Evolutionary conservation across 2,888 invertebrate species (phyloP), one percentile per base, ranked within the genome.

Genomic region (Allolobophora icterica): DNA sequence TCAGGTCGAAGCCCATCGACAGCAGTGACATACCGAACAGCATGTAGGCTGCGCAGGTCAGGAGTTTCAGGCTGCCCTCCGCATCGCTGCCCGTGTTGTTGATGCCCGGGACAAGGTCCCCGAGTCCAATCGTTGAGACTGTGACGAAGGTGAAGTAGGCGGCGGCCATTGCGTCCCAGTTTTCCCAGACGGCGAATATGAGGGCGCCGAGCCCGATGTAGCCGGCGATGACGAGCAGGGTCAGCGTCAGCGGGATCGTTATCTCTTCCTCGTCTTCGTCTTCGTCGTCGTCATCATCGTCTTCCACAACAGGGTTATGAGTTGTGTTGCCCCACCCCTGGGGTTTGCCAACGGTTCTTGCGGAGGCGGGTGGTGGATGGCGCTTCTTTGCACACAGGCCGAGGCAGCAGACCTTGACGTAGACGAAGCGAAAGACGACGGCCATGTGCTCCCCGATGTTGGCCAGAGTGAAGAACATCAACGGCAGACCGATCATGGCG

Each of bases 371-470:
- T 15, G 87, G 71, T 19, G 45, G n/a, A 0, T 19, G 30, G n/a
- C n/a, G 90, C 35, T 34, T 83, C 33, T 93, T 92, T 42, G 94
- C 92, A 91, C 94, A 94, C n/a, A 35, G 38, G 6, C 35, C 89
- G 8, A 91, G 52, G 52, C 89, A 91, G 89, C 89, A 91, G 89
- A 89, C n/a, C 34, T 89, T 83, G 71, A 83, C 35, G 71, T 89
- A 91, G 89, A 58, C 35, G 42, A 90, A 92, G 90, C 92, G 71
- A 89, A 92, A 92, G 24, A 92, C 91, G 89, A 96, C 95, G 6
- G 96, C 96, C 92, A 96, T 94, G 42, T 95, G 95, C 92, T 96
- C 96, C n/a, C 96, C 96, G 91, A 96, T 96, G 93, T 96, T 96
- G 1, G 96, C 96, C 92, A 96, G 94, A 92, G 95, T 96, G 58